phyloP scores from a whole-genome alignment of 2,113 vertebrate species.

The Phasianus colchicus region DNA sequence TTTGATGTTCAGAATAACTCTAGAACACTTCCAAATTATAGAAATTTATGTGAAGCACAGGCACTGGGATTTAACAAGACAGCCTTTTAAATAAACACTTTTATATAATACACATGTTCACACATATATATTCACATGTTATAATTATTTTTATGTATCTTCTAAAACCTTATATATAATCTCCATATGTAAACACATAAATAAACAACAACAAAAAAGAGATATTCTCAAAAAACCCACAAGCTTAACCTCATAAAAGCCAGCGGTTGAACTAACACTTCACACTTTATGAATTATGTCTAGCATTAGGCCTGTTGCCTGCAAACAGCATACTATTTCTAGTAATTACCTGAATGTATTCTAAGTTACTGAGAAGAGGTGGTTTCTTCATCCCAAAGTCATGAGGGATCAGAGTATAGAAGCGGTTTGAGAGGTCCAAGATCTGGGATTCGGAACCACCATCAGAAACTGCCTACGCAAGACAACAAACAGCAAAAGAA shows the following conservation, averaged over 20 bases:
- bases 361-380: slow-evolving; percentile 89
- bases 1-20: background rate
- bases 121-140: background rate
- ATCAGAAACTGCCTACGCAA: slow-evolving; percentile 87
- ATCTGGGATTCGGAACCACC: slow-evolving; percentile 86
- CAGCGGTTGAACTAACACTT: background rate
- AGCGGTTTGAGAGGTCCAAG: slow-evolving; percentile 96
- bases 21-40: background rate
- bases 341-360: slow-evolving; percentile 91
- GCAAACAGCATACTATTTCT: background rate
- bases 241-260: background rate
- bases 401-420: slow-evolving; percentile 97
- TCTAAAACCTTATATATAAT: background rate
- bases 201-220: background rate
- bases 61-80: background rate
- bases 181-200: background rate
- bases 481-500: background rate
- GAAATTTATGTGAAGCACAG: background rate
- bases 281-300: background rate
- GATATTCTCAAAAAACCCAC: background rate
- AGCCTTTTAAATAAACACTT: background rate
- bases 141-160: background rate
- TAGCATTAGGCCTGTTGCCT: background rate
- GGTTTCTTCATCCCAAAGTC: slow-evolving; percentile 99
- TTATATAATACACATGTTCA: background rate